Base-by-base conservation (phyloP, 2,113 vertebrate species). In the Tragelaphus scriptus region DNA sequence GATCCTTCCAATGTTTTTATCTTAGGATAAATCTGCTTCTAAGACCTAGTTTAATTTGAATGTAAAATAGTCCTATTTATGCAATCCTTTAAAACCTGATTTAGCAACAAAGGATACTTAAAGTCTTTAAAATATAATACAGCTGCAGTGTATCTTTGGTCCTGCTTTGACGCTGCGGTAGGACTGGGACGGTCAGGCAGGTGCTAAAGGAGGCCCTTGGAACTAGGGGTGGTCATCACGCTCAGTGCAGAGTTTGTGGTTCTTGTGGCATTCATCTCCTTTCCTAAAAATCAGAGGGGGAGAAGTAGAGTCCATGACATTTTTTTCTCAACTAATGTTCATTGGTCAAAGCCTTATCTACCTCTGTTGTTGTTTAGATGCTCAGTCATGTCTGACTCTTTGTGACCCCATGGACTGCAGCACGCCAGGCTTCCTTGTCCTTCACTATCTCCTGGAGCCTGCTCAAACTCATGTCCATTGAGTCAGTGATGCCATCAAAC, bases 171-270 rank as follows among this genome's bases (percentile, higher is more conserved):
- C 5, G 12, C 68, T 17, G 6, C 7, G 21, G 15, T 15, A 9
- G 80, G 44, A 11, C 79, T 4, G 51, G 6, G 51, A 55, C 1
- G 5, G 47, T 21, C 32, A 11, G 8, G 4, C 0, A 14, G 7
- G 15, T 21, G 28, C 84, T 40, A 63, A 61, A 21, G 28, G 56
- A 77, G 80, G 59, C 19, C 56, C 47, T 53, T 19, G 30, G 55
- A 51, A 26, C 40, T 4, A 17, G 40, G 16, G 1, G 1, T 19
- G 90, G 36, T 26, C 2, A 1, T 0, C 2, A 2, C 4, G 8
- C 6, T 9, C 15, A 7, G 10, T 1, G 2, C 13, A 51, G 58
- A 9, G 13, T 4, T 23, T 6, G 2, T 13, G 6, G 4, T 86
- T 71, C 58, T 7, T 88, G 40, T 26, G 65, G 14, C 26, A 19